Evolutionary conservation across 2,113 vertebrate genomes (phyloP), one percentile per base, ranked within the genome.

Genomic region (Potamarius usumacintae): DNA sequence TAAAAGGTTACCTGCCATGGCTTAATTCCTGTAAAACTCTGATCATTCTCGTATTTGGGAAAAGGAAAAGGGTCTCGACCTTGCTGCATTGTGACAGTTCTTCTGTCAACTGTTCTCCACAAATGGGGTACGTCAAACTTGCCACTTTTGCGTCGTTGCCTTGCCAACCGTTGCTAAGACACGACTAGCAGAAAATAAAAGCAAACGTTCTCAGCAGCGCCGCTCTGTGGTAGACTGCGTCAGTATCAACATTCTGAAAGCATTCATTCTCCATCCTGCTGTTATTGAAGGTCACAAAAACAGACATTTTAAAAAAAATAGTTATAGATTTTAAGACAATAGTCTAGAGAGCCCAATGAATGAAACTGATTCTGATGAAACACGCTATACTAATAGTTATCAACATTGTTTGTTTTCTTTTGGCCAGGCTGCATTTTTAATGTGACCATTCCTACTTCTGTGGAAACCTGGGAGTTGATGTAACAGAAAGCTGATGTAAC

Each of bases 61-160:
- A 86, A 93, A 5, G 94, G 90, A 77, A 93, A 96, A 67, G 95
- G 92, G 81, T 97, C 92, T 82, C 94, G 90, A 5, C 88, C 78
- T 69, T 83, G 86, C 0, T 94, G 91, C 96, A 96, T 96, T 17
- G 85, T 91, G 14, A 0, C 11, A 34, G 20, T 60, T 77, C 11
- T 78, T 15, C 8, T 48, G 52, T 1, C 55, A 30, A 63, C 7
- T 3, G 34, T 57, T 82, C 7, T n/a, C 4, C 5, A n/a, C 50
- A 0, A 86, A 82, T 84, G 67, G 58, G 55, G 27, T 25, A n/a
- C 5, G 10, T 78, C 60, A 20, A 17, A 27, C 42, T 60, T 62
- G 3, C 22, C 18, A 8, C 34, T 6, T n/a, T 17, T 52, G 25
- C 4, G n/a, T 79, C 62, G 34, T 85, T 84, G 87, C 83, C 60